Conservation (phyloP, 2,113 vertebrate genomes). For the Apodemus sylvaticus region DNA sequence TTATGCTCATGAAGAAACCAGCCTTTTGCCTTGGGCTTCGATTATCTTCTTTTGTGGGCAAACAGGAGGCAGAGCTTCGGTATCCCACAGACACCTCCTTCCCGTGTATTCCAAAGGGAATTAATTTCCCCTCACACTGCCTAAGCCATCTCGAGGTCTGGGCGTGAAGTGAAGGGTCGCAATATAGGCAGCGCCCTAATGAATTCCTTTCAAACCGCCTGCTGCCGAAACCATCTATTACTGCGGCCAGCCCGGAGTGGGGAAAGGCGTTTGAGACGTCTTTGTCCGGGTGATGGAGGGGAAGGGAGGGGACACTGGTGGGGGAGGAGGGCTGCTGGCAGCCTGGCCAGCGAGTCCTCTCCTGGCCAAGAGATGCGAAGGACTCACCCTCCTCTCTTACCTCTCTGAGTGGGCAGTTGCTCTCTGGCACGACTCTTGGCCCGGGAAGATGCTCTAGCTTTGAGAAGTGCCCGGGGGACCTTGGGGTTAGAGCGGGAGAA, state of each 20-base stretch:
- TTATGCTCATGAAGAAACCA: slow-evolving; percentile 50
- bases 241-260: slow-evolving; percentile 69
- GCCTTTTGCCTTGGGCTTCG: slow-evolving; percentile 44
- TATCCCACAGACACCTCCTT: slow-evolving; percentile 34
- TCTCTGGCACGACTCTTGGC: not conserved
- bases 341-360: not conserved
- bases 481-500: not conserved
- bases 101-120: not conserved
- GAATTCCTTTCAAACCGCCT: slow-evolving; percentile 76
- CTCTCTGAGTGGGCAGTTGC: not conserved
- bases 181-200: slow-evolving; percentile 47
- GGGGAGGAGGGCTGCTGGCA: not conserved
- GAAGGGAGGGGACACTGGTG: not conserved
- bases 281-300: slow-evolving; percentile 66
- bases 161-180: slow-evolving; percentile 28
- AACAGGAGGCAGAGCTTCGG: not conserved
- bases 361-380: not conserved
- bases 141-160: slow-evolving; percentile 56
- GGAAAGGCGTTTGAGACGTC: slow-evolving; percentile 53
- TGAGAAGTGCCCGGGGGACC: slow-evolving; percentile 10
- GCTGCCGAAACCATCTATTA: slow-evolving; percentile 76
- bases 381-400: not conserved
- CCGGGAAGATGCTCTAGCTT: not conserved
- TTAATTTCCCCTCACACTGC: not conserved
- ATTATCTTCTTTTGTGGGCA: not conserved